phyloP scores from a whole-genome alignment of 2,888 invertebrate genomes.

The Luperina nickerlii region DNA sequence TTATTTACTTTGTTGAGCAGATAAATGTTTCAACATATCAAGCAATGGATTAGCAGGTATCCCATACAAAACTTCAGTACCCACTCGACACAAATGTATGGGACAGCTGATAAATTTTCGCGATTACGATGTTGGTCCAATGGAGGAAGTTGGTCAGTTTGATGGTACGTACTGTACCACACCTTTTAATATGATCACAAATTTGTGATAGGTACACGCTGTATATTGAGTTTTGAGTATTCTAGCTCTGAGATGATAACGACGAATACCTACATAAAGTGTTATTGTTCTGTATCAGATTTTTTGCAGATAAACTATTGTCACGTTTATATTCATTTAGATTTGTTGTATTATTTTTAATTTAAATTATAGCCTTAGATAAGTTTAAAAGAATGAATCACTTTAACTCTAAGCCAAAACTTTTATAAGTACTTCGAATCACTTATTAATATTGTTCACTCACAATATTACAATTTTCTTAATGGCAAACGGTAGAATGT shows the following conservation, averaged over 20 bases:
- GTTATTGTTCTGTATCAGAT: neutral
- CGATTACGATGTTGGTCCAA: neutral
- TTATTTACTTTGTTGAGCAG: no score
- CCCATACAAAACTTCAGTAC: no score
- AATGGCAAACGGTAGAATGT: neutral
- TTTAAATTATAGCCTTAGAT: neutral
- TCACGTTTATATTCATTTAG: neutral
- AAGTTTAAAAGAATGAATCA: neutral
- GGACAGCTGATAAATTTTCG: neutral
- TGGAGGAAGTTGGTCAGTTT: neutral
- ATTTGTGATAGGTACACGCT: neutral
- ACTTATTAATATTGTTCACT: neutral
- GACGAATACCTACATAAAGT: neutral
- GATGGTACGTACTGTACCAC: neutral
- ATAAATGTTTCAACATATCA: no score
- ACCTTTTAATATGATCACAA: no score
- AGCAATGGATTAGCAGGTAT: no score
- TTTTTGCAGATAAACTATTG: neutral
- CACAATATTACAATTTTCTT: neutral
- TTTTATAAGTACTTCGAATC: neutral
- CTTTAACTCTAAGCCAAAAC: neutral
- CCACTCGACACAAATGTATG: neutral
- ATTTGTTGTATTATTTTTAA: neutral
- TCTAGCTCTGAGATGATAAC: neutral
- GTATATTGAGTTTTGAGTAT: neutral